Percentiles rank a stretch among this genome's conserved stretches.
Evolutionary conservation across 1,140 invertebrate species (phyloP).

Genomic region (Ditylenchus dipsaci): DNA sequence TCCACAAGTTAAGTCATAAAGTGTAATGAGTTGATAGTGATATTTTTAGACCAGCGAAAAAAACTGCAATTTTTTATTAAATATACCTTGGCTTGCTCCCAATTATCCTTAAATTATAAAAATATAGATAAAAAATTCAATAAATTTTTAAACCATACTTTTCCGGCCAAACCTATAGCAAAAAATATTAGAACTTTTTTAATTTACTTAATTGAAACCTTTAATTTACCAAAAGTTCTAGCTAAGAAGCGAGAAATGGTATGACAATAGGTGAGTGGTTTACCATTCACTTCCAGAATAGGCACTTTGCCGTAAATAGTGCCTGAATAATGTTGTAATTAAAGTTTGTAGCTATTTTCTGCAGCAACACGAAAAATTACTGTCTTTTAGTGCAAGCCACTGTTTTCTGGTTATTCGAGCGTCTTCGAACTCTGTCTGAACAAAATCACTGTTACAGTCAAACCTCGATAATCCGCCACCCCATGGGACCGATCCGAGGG

Average conservation of each 20-base stretch:
- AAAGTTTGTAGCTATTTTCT: not conserved
- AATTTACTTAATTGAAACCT: not conserved
- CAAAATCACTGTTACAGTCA: no score
- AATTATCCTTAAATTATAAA: constrained; percentile 4
- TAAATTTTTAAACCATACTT: not conserved
- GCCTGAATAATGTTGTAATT: constrained; percentile 16
- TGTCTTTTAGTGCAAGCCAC: constrained; percentile 40
- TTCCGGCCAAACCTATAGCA: constrained; percentile 23
- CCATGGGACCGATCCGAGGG: no score
- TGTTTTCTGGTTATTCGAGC: constrained; percentile 32
- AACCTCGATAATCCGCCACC: no score
- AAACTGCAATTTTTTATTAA: no score
- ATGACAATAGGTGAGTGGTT: constrained; percentile 28
- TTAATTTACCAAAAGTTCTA: constrained; percentile 26
- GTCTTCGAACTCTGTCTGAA: constrained; percentile 20
- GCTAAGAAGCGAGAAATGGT: constrained; percentile 42
- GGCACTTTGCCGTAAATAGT: constrained; percentile 40
- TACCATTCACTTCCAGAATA: constrained; percentile 39
- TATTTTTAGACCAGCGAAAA: no score
- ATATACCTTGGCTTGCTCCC: constrained; percentile 17
- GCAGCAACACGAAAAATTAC: not conserved
- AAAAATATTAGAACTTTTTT: not conserved
- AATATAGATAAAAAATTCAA: no score
- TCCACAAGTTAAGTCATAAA: no score
- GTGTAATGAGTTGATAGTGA: no score